A percentile compares a stretch with the other conserved stretches of the same genome.
Conservation (phyloP, 2,797 vertebrate genomes). For the Rhinichthys osculus region DNA sequence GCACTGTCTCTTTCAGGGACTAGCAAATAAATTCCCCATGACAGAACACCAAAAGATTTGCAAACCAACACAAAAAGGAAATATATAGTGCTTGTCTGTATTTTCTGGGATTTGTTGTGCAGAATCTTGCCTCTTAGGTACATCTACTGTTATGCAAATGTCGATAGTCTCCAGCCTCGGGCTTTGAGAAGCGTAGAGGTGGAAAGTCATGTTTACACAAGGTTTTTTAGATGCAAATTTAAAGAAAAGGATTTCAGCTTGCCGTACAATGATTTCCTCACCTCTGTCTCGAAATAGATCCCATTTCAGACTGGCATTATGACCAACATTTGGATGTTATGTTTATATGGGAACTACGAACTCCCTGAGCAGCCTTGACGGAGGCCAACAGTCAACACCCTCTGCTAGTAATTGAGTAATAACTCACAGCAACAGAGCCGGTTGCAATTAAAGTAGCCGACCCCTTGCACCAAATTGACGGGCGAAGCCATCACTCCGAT, state of each 20-base stretch:
- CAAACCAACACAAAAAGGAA: conserved; percentile 14
- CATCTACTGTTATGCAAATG: conserved; percentile 39
- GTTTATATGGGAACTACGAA: conserved; percentile 29
- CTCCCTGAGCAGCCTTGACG: conserved; percentile 12
- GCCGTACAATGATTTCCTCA: conserved; percentile 8
- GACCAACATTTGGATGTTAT: conserved; percentile 29
- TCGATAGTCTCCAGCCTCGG: conserved; percentile 4
- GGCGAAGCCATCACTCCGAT: conserved; percentile 10
- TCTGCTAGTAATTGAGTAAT: conserved; percentile 49
- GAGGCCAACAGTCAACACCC: conserved; percentile 33
- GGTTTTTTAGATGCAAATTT: conserved; percentile 26
- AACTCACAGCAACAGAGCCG: conserved; percentile 43
- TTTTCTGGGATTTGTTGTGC: neutral
- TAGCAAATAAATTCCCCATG: neutral
- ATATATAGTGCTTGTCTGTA: neutral
- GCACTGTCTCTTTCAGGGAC: neutral
- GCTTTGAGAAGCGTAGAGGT: conserved; percentile 13
- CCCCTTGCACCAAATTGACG: conserved; percentile 27
- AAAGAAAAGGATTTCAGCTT: neutral
- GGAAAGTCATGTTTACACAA: conserved; percentile 31
- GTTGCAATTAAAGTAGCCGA: conserved; percentile 56
- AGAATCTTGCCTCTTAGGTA: conserved; percentile 8
- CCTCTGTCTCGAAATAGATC: conserved; percentile 4
- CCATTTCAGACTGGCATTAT: conserved; percentile 20
- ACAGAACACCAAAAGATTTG: neutral